phyloP scores from a whole-genome alignment of 92 coral and sea anemone species.

The Actinernus sp. region DNA sequence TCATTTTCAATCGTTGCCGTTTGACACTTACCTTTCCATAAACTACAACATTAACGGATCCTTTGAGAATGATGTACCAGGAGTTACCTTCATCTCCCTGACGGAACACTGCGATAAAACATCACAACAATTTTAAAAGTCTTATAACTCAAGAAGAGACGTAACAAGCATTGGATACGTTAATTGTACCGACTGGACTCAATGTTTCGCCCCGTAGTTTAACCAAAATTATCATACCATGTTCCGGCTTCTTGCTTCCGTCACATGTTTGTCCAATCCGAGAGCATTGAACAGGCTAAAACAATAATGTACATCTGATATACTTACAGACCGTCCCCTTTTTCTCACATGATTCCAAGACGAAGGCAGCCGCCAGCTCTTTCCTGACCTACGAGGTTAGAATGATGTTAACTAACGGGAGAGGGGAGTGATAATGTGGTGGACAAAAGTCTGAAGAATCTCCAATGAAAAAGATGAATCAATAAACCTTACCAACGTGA shows the following conservation, averaged over 20 bases:
- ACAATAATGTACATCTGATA: too few relatives aligned
- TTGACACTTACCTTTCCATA: constrained; percentile 86
- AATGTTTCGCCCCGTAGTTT: too few relatives aligned
- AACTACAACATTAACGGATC: constrained; percentile 80
- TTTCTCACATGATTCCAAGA: constrained; percentile 56
- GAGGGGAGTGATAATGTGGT: too few relatives aligned
- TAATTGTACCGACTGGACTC: too few relatives aligned
- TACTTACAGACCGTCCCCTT: constrained; percentile 80
- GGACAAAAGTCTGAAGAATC: background rate
- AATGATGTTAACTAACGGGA: background rate
- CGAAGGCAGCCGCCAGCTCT: constrained; percentile 70
- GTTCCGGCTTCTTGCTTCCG: too few relatives aligned
- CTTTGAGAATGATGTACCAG: constrained; percentile 87
- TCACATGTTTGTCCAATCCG: too few relatives aligned
- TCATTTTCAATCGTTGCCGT: too few relatives aligned
- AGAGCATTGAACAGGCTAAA: too few relatives aligned
- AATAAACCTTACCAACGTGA: too few relatives aligned
- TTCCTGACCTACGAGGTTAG: constrained; percentile 62
- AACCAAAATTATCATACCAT: too few relatives aligned
- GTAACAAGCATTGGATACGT: too few relatives aligned
- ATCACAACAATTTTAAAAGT: background rate
- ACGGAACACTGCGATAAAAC: constrained; percentile 49
- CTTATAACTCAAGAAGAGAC: too few relatives aligned
- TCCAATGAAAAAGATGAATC: background rate
- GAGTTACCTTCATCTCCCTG: constrained; percentile 85